Evolutionary conservation across 1,140 invertebrate genomes (phyloP).

Genomic region (Bombus confusus): DNA sequence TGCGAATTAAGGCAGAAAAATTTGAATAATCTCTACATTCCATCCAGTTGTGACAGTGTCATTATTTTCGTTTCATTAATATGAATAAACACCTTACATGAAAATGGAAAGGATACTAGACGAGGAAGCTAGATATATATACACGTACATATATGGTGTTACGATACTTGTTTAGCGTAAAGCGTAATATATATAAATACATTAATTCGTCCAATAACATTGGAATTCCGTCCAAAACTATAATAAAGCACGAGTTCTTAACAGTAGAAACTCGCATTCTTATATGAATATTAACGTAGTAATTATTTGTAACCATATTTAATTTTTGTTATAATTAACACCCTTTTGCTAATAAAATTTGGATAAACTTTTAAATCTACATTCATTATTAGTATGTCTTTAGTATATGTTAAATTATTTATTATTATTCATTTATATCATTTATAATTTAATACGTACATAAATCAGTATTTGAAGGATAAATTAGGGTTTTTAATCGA

Average conservation of each 20-base stretch:
- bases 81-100: not conserved
- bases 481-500: too few relatives aligned
- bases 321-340: conserved; percentile 4
- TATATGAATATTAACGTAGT: too few relatives aligned
- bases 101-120: not conserved
- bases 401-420: not conserved
- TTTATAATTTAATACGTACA: not conserved
- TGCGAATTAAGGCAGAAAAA: conserved; percentile 77
- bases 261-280: not conserved
- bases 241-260: not conserved
- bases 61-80: not conserved
- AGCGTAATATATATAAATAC: not conserved
- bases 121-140: not conserved
- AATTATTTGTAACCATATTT: not conserved
- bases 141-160: not conserved
- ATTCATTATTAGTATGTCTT: too few relatives aligned
- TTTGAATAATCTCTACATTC: not conserved
- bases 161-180: not conserved
- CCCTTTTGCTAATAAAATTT: conserved; percentile 13
- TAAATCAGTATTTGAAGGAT: too few relatives aligned
- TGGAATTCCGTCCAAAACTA: conserved; percentile 13
- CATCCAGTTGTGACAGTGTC: too few relatives aligned
- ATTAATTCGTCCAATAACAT: not conserved
- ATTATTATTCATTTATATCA: not conserved
- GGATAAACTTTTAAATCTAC: too few relatives aligned